phyloP scores from a whole-genome alignment of 1,140 invertebrate genomes.

The Drosophila pectinifera region DNA sequence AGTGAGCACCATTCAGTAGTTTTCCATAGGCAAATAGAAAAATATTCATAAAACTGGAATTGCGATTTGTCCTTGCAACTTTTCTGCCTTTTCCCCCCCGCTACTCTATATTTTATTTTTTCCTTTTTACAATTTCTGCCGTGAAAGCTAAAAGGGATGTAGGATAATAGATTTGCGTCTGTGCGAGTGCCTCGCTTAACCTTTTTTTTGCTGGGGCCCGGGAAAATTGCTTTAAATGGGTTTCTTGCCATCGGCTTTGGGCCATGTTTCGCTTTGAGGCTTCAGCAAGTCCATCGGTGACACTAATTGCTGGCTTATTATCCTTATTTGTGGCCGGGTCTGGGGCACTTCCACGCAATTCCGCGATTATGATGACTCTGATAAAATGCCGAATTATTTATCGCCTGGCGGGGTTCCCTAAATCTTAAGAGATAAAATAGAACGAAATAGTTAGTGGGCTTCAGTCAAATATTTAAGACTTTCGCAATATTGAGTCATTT shows the following conservation, averaged over 20 bases:
- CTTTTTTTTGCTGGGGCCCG: slow-evolving; percentile 26
- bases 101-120: neutral
- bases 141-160: slow-evolving; percentile 25
- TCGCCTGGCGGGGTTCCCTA: neutral
- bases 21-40: slow-evolving; percentile 78
- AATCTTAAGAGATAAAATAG: neutral
- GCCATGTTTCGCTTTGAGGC: slow-evolving; percentile 28
- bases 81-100: slow-evolving; percentile 17
- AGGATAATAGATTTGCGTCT: slow-evolving; percentile 46
- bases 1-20: slow-evolving; percentile 60
- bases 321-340: slow-evolving; percentile 34
- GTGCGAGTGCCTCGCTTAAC: slow-evolving; percentile 36
- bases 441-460: neutral
- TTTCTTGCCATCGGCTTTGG: slow-evolving; percentile 32
- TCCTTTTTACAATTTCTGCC: slow-evolving; percentile 60
- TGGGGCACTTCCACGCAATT: slow-evolving; percentile 56
- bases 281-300: slow-evolving; percentile 67
- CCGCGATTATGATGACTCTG: slow-evolving; percentile 66
- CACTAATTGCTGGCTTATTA: slow-evolving; percentile 80
- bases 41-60: slow-evolving; percentile 80
- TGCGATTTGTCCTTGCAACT: slow-evolving; percentile 71
- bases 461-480: neutral
- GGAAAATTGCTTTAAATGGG: slow-evolving; percentile 59
- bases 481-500: neutral
- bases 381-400: slow-evolving; percentile 41